phyloP scores from a whole-genome alignment of 2,113 vertebrate species.

The Podarcis muralis region DNA sequence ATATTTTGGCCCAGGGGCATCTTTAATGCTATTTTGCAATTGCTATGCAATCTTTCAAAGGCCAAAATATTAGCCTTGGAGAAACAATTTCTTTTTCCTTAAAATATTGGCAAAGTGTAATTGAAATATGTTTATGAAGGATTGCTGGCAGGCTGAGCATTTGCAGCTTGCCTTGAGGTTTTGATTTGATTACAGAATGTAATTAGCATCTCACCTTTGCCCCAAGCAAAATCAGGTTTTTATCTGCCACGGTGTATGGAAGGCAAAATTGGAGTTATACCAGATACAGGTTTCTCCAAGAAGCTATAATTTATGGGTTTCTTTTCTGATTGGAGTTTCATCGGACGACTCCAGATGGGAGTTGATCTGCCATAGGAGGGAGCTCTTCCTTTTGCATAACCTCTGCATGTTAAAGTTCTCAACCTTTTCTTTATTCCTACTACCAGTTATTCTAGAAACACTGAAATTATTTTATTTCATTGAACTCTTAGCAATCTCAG shows the following conservation, averaged over 20 bases:
- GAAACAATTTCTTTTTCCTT: slow-evolving; percentile 5
- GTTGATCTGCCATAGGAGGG: slow-evolving; percentile 52
- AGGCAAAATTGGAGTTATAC: not conserved
- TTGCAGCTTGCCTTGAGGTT: slow-evolving; percentile 28
- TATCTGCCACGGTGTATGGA: slow-evolving; percentile 13
- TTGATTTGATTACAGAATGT: slow-evolving; percentile 17
- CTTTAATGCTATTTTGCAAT: slow-evolving; percentile 49
- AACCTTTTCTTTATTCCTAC: not conserved
- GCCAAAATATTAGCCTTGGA: slow-evolving; percentile 32
- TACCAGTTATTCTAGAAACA: fast-evolving
- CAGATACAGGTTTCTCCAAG: fast-evolving
- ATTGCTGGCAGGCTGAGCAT: not conserved
- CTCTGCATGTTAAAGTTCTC: not conserved
- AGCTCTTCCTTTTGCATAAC: slow-evolving; percentile 48
- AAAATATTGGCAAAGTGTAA: slow-evolving; percentile 28
- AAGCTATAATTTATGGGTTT: not conserved
- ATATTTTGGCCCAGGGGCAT: slow-evolving; percentile 36
- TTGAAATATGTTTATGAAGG: slow-evolving; percentile 2
- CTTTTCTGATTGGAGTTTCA: not conserved
- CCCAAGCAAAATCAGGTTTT: slow-evolving; percentile 5
- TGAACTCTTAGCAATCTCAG: fast-evolving
- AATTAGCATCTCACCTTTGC: slow-evolving; percentile 21
- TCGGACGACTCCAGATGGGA: fast-evolving
- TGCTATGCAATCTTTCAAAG: slow-evolving; percentile 43
- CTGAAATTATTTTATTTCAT: not conserved